Evolutionary conservation across 2,113 vertebrate genomes (phyloP).

Genomic region (Piprites chloris): DNA sequence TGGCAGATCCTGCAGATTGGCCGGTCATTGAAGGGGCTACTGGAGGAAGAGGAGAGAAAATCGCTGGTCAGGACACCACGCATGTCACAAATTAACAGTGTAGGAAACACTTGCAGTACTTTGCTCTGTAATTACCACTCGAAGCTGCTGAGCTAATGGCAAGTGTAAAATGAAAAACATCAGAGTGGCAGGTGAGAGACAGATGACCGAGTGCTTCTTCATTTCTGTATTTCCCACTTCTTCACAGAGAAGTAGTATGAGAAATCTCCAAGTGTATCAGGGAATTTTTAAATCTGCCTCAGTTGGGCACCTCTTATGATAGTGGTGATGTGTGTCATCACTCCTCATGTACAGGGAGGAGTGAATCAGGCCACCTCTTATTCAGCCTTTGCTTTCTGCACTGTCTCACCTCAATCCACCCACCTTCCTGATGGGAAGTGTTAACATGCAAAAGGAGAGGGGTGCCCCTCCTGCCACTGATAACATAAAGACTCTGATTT

Average conservation of each 20-base stretch:
- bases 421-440: background rate
- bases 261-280: background rate
- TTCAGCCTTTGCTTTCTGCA: background rate
- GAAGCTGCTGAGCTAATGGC: background rate
- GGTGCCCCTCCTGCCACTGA: background rate
- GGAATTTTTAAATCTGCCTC: background rate
- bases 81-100: rapidly evolving
- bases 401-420: background rate
- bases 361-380: background rate
- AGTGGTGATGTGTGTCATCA: background rate
- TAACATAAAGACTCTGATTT: background rate
- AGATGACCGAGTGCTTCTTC: background rate
- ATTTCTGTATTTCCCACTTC: background rate
- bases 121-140: background rate
- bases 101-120: background rate
- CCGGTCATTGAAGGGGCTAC: constrained; percentile 76
- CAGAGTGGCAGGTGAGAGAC: background rate
- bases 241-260: rapidly evolving
- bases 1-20: constrained; percentile 88
- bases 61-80: background rate
- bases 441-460: rapidly evolving
- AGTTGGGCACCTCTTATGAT: background rate
- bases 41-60: constrained; percentile 27
- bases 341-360: too few species aligned
- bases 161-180: background rate